Percentiles rank a stretch among this genome's conserved stretches.
phyloP scores from a whole-genome alignment of 2,113 vertebrate species.

The Oceanites oceanicus region DNA sequence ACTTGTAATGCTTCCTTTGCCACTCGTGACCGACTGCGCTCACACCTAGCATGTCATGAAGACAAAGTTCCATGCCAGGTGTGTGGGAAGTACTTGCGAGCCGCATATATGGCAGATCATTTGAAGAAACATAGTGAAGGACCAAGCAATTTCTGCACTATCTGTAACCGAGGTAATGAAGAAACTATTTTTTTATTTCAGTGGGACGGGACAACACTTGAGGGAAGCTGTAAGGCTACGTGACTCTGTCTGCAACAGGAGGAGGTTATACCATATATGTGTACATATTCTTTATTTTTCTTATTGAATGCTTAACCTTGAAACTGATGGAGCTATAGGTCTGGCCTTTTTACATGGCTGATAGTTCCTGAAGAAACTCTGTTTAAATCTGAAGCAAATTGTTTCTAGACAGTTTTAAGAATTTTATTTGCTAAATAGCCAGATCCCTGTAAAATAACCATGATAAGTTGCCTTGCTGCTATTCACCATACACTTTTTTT shows the following conservation, averaged over 20 bases:
- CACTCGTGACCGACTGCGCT: slow-evolving; percentile 95
- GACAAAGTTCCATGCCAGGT: slow-evolving; percentile 99
- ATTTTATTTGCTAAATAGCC: background rate
- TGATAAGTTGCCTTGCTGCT: background rate
- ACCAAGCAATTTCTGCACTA: slow-evolving; percentile 97
- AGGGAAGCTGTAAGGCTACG: background rate
- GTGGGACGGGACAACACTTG: background rate
- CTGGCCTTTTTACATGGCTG: background rate
- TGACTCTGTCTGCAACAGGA: slow-evolving; percentile 28
- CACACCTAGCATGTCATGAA: slow-evolving; percentile 96
- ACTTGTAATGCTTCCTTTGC: slow-evolving; percentile 98
- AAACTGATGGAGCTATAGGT: background rate
- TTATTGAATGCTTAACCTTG: background rate
- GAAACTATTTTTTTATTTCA: background rate
- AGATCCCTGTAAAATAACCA: background rate
- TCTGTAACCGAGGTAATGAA: slow-evolving; percentile 97
- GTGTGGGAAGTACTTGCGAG: slow-evolving; percentile 95
- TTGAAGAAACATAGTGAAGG: slow-evolving; percentile 99
- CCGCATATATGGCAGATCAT: slow-evolving; percentile 98
- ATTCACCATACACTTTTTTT: background rate
- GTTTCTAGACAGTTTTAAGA: background rate
- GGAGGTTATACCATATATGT: background rate
- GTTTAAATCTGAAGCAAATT: background rate
- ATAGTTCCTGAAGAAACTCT: background rate
- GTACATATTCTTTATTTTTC: background rate